Percentiles rank a stretch among this genome's conserved stretches.
phyloP scores from a whole-genome alignment of 1,140 invertebrate species.

The Ridgeia piscesae region DNA sequence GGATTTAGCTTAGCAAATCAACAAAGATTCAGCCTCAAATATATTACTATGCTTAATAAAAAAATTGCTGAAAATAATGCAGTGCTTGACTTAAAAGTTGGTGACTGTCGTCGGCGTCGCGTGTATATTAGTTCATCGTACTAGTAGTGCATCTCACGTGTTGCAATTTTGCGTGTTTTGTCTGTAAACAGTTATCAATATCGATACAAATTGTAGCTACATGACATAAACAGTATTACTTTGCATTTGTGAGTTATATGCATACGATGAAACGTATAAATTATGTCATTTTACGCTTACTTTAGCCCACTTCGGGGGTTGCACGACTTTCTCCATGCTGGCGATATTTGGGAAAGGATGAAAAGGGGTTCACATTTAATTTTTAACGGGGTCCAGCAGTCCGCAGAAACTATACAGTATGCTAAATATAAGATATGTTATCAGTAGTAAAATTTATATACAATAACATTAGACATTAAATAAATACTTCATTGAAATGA shows the following conservation, averaged over 20 bases:
- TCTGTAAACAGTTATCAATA: background rate
- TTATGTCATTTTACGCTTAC: background rate
- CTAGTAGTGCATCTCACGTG: too few relatives aligned
- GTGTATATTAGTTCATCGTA: too few relatives aligned
- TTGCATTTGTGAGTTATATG: background rate
- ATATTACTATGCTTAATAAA: too few relatives aligned
- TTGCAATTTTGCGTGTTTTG: background rate
- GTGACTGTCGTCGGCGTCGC: too few relatives aligned
- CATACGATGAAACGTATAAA: background rate
- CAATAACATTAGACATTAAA: background rate
- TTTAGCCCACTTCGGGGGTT: background rate
- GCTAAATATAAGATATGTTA: background rate
- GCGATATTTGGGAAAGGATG: conserved; percentile 4
- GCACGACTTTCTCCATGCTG: conserved; percentile 3
- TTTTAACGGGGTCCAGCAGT: background rate
- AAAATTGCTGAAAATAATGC: too few relatives aligned
- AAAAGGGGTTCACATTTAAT: conserved; percentile 1
- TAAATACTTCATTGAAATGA: background rate
- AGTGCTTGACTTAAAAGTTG: too few relatives aligned
- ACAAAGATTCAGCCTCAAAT: too few relatives aligned
- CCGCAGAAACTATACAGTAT: background rate
- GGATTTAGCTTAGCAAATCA: too few relatives aligned
- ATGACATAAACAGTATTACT: background rate
- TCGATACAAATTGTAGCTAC: background rate
- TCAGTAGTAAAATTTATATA: background rate